Percentiles rank a stretch among this genome's conserved stretches.
Conservation (phyloP, 2,797 vertebrate species). For the Buphagus erythrorhynchus region DNA sequence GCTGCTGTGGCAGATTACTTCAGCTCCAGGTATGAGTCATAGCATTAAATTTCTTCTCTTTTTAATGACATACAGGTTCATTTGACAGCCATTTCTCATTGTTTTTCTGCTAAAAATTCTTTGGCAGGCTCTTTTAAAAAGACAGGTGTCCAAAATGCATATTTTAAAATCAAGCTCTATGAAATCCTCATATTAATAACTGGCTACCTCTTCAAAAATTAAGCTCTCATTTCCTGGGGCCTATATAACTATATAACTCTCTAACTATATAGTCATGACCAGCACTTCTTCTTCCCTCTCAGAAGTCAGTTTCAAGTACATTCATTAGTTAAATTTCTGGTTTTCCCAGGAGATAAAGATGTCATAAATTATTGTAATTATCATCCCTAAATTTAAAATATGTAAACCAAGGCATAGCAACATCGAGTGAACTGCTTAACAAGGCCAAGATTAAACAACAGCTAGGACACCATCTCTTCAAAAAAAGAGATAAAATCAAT, state of each 20-base stretch:
- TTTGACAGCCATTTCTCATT: not conserved
- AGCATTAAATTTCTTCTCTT: not conserved
- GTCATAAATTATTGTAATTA: not conserved
- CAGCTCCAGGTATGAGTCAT: not conserved
- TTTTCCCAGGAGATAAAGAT: not conserved
- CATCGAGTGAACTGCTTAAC: not conserved
- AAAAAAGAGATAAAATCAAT: not conserved
- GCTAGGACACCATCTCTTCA: not conserved
- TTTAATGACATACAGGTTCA: not conserved
- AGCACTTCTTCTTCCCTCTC: not conserved
- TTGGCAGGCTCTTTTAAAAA: not conserved
- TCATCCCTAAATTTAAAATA: not conserved
- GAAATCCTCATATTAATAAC: not conserved
- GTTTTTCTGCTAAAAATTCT: not conserved
- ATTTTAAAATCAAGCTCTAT: not conserved
- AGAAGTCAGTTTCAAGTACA: not conserved
- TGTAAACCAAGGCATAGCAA: not conserved
- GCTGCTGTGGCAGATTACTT: not conserved
- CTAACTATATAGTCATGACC: not conserved
- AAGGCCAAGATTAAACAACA: not conserved
- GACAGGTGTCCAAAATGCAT: conserved; percentile 2
- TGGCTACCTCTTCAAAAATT: not conserved
- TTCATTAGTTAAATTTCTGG: not conserved
- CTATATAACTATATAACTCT: too few relatives aligned
- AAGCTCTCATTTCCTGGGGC: not conserved